Base-by-base conservation (phyloP, 2,888 invertebrate species). In the Drosophila leonis region DNA sequence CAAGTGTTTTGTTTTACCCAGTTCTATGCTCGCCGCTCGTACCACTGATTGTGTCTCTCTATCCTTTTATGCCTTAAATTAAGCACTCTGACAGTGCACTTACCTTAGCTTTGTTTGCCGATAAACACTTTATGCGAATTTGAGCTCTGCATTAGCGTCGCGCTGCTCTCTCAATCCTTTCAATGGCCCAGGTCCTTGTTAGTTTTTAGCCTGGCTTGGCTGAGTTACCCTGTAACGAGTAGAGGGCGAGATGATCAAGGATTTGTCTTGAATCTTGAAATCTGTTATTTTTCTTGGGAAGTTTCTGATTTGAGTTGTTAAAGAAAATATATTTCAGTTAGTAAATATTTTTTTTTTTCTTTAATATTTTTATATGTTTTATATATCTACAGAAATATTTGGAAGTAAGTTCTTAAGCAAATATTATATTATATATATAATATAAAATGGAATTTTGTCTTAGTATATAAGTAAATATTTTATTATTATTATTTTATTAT, bases 1-100 rank as follows among this genome's bases (percentile, higher is more conserved):
- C 59, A 68, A 78, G 80, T 78, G 69, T 80, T 78, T 75, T 77
- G 68, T 76, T 64, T 79, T 65, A 61, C 44, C 56, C 59, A 37
- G 59, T 49, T 49, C 75, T 41, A 55, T 56, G 39, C 55, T 51
- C n/a, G 13, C 35, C 13, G 0, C 24, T 6, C n/a, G 13, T 13
- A 4, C 20, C 18, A 15, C 31, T 42, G 13, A 41, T 39, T 18
- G 15, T 31, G 15, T 35, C 20, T 37, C 57, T 35, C 37, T 13
- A 27, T 51, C 62, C 75, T 63, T 77, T 68, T 56, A 60, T 67
- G 81, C 81, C 81, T 86, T 81, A 88, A 86, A 88, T 86, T 88
- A 83, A 88, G 79, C 71, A 69, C 69, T 65, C 80, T 72, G 82
- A 76, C 85, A 77, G 74, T 80, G 82, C 80, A 77, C 80, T 84